Evolutionary conservation across 2,797 vertebrate species (phyloP).

Genomic region (Acipenser transmontanus): DNA sequence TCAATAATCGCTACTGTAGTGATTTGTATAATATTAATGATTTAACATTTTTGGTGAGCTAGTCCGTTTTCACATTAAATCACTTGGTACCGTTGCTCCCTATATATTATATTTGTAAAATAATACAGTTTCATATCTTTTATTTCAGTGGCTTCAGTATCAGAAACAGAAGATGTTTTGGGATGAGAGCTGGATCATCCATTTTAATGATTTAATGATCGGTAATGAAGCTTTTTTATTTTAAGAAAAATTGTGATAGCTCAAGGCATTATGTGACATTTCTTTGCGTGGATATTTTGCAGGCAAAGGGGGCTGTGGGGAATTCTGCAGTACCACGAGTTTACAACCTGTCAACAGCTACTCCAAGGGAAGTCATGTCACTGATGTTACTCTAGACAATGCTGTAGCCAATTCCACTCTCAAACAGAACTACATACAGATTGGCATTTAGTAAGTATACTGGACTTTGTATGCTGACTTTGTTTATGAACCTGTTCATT

Average conservation of each 20-base stretch:
- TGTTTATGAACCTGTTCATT: too few relatives aligned
- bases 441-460: slow-evolving; percentile 56
- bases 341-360: slow-evolving; percentile 48
- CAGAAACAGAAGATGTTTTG: slow-evolving; percentile 74
- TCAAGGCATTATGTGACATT: not conserved
- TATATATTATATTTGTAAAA: too few relatives aligned
- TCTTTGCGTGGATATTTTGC: slow-evolving; percentile 1
- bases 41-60: too few relatives aligned
- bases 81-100: too few relatives aligned
- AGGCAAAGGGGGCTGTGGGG: slow-evolving; percentile 46
- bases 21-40: too few relatives aligned
- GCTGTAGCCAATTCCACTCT: slow-evolving; percentile 39
- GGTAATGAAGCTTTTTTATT: slow-evolving; percentile 36
- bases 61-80: too few relatives aligned
- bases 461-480: not conserved
- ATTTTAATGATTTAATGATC: slow-evolving; percentile 59
- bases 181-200: slow-evolving; percentile 73
- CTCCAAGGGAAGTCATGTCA: slow-evolving; percentile 46
- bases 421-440: slow-evolving; percentile 52
- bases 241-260: not conserved
- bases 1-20: too few relatives aligned
- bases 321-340: slow-evolving; percentile 49
- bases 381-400: slow-evolving; percentile 48
- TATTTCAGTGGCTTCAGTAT: slow-evolving; percentile 63
- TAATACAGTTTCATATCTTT: not conserved